Conservation (phyloP, 92 coral and sea anemone genomes). For the Zoanthus gigantus region DNA sequence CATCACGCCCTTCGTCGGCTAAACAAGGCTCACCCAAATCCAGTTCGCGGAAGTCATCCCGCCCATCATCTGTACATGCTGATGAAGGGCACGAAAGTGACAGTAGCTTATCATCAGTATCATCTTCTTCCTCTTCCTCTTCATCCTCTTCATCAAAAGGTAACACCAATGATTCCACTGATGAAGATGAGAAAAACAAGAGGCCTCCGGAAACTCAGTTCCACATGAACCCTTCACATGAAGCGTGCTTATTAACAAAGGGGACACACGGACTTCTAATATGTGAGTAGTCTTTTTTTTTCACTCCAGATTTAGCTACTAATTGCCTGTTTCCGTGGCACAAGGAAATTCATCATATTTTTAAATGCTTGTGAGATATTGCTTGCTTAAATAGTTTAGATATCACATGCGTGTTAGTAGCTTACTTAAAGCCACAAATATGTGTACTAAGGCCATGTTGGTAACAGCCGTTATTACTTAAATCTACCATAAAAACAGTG, state of each 20-base stretch:
- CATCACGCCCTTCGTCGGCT: constrained; percentile 59
- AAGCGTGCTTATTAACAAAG: constrained; percentile 97
- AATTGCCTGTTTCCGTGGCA: too few relatives aligned
- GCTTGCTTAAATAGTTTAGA: too few relatives aligned
- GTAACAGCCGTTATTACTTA: too few relatives aligned
- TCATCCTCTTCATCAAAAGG: constrained; percentile 53
- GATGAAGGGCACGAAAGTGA: constrained; percentile 67
- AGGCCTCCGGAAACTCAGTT: constrained; percentile 82
- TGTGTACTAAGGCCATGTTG: too few relatives aligned
- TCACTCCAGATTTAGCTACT: too few relatives aligned
- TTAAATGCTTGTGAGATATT: too few relatives aligned
- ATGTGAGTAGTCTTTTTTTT: constrained; percentile 70
- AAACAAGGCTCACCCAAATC: constrained; percentile 50
- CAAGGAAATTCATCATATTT: too few relatives aligned
- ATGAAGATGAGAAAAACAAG: constrained; percentile 64
- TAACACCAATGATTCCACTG: constrained; percentile 39
- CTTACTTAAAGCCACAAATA: too few relatives aligned
- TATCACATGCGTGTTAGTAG: too few relatives aligned
- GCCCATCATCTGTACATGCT: constrained; percentile 63
- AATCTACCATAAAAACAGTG: too few relatives aligned
- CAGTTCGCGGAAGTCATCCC: constrained; percentile 54
- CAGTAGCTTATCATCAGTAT: constrained; percentile 46
- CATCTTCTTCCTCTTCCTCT: constrained; percentile 61
- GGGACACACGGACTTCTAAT: constrained; percentile 98
- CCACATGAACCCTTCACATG: constrained; percentile 85